Evolutionary conservation across 2,888 invertebrate genomes (phyloP).

Genomic region (Andrena haemorrhoa): DNA sequence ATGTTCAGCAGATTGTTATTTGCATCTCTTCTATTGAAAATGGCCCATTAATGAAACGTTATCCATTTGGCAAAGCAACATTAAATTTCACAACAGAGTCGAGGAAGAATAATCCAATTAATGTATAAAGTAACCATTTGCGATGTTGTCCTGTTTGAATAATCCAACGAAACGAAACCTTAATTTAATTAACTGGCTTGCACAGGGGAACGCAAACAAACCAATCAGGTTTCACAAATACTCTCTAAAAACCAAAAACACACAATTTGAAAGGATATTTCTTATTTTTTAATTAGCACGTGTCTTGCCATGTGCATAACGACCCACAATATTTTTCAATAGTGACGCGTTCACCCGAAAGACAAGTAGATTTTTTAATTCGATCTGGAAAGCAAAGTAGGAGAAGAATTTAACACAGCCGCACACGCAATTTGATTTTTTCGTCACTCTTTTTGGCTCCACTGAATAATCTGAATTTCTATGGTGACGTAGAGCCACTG

Average conservation of each 20-base stretch:
- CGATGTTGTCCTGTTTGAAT: background rate
- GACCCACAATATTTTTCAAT: no score
- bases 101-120: background rate
- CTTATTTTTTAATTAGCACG: no score
- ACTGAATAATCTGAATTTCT: no score
- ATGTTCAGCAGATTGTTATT: slow-evolving; percentile 18
- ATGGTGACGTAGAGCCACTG: no score
- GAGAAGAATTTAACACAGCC: no score
- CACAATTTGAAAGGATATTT: no score
- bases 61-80: slow-evolving; percentile 13
- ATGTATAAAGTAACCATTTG: background rate
- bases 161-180: background rate
- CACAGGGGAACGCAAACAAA: background rate
- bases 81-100: background rate
- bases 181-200: background rate
- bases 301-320: no score
- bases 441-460: no score
- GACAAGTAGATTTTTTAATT: no score
- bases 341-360: no score
- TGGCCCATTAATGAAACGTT: slow-evolving; percentile 6
- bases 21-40: slow-evolving; percentile 31
- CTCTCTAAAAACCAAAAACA: background rate
- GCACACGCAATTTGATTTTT: no score
- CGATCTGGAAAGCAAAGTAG: no score
- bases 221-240: background rate